Evolutionary conservation across 35 echinoderm and acorn worm genomes (phyloP).

Genomic region (Diadema setosum): DNA sequence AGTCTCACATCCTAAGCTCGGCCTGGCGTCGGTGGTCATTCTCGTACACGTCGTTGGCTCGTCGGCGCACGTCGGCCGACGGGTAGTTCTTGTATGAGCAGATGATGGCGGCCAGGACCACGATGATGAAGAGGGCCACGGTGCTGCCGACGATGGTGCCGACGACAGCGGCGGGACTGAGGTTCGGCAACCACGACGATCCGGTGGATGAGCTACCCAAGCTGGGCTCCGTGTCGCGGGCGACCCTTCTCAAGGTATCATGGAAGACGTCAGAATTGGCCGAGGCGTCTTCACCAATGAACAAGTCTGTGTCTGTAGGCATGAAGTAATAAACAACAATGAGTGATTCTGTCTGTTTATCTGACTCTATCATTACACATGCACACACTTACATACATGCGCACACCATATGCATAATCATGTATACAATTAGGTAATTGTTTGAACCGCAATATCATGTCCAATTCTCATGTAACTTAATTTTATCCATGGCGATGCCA

Average conservation of each 20-base stretch:
- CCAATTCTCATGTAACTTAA: no score
- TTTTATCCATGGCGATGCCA: no score
- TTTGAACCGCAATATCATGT: no score
- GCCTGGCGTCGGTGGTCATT: neutral
- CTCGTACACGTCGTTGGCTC: neutral
- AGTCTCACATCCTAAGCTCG: neutral
- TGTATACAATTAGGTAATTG: no score
- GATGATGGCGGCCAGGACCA: constrained; percentile 23
- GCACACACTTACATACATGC: no score
- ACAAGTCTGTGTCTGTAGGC: no score
- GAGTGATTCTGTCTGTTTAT: no score
- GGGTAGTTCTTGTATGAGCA: constrained; percentile 41
- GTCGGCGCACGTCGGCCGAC: neutral
- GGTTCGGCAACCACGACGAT: neutral
- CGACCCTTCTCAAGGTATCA: neutral
- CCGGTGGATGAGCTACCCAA: neutral
- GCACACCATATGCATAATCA: no score
- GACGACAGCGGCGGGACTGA: constrained; percentile 19
- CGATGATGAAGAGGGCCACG: constrained; percentile 13
- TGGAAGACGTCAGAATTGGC: no score
- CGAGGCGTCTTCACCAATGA: no score
- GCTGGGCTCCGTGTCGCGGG: neutral
- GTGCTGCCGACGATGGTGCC: constrained; percentile 28
- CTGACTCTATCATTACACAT: no score
- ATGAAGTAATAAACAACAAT: no score